Conservation (phyloP, 1,140 invertebrate species). For the Drosophila dunni region DNA sequence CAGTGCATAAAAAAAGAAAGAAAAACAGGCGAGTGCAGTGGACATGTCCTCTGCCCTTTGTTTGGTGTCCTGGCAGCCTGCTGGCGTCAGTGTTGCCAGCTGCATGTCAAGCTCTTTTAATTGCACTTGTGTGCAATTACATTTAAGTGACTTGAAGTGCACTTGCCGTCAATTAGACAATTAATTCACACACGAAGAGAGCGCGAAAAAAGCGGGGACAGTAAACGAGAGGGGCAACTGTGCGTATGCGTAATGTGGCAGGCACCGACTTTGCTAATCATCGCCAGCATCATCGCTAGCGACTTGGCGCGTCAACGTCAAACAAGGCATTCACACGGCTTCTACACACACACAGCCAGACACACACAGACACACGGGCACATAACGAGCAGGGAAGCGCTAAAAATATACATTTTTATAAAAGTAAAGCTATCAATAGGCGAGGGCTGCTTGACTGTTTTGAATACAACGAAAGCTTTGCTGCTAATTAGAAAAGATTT, state of each 20-base stretch:
- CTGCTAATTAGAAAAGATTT: not conserved
- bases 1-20: constrained; percentile 36
- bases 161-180: constrained; percentile 65
- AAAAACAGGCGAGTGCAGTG: constrained; percentile 6
- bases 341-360: constrained; percentile 18
- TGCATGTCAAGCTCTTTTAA: constrained; percentile 67
- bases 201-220: not conserved
- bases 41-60: not conserved
- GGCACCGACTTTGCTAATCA: constrained; percentile 43
- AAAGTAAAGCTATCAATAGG: constrained; percentile 16
- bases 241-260: constrained; percentile 66
- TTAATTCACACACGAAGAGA: constrained; percentile 29
- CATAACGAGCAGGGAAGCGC: constrained; percentile 37
- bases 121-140: constrained; percentile 73
- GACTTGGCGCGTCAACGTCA: constrained; percentile 46
- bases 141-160: constrained; percentile 70
- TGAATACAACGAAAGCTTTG: not conserved
- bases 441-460: constrained; percentile 11
- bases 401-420: constrained; percentile 39
- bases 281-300: constrained; percentile 36
- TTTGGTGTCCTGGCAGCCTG: not conserved
- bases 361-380: constrained; percentile 25
- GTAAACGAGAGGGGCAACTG: not conserved
- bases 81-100: constrained; percentile 14
- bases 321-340: constrained; percentile 45